phyloP scores from a whole-genome alignment of 2,888 invertebrate species.

The Abrostola tripartita region DNA sequence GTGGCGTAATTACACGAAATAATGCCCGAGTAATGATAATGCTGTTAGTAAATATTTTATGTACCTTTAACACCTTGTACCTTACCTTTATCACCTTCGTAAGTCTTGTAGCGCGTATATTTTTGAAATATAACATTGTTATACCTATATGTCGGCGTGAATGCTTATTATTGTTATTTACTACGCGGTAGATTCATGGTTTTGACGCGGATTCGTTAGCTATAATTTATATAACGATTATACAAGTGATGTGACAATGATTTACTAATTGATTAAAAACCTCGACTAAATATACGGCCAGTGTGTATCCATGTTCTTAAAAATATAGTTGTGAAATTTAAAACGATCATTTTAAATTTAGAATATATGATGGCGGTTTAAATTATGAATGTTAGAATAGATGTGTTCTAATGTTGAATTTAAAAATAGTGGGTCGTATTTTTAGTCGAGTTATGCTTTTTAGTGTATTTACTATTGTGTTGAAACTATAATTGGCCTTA shows the following conservation, averaged over 20 bases:
- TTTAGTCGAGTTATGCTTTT: conserved; percentile 49
- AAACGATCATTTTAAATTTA: conserved; percentile 38
- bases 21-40: neutral
- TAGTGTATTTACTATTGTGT: conserved; percentile 20
- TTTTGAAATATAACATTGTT: conserved; percentile 40
- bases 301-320: conserved; percentile 8
- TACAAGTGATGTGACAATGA: conserved; percentile 40
- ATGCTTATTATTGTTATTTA: conserved; percentile 43
- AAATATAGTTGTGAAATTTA: conserved; percentile 25
- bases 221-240: conserved; percentile 29
- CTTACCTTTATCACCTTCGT: conserved; percentile 52
- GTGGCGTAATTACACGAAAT: neutral
- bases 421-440: conserved; percentile 22
- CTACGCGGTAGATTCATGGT: conserved; percentile 36
- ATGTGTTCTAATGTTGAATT: conserved; percentile 28
- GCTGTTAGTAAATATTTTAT: conserved; percentile 24
- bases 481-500: conserved; percentile 64
- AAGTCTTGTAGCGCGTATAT: conserved; percentile 48
- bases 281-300: conserved; percentile 45
- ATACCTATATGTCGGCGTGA: conserved; percentile 31
- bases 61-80: no score
- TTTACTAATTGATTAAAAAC: conserved; percentile 31
- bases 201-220: conserved; percentile 18
- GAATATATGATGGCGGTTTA: conserved; percentile 19
- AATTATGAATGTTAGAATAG: conserved; percentile 38